A percentile compares a stretch with the other conserved stretches of the same genome.
Conservation (phyloP, 1,140 invertebrate genomes). For the Drosophila pruinosa region DNA sequence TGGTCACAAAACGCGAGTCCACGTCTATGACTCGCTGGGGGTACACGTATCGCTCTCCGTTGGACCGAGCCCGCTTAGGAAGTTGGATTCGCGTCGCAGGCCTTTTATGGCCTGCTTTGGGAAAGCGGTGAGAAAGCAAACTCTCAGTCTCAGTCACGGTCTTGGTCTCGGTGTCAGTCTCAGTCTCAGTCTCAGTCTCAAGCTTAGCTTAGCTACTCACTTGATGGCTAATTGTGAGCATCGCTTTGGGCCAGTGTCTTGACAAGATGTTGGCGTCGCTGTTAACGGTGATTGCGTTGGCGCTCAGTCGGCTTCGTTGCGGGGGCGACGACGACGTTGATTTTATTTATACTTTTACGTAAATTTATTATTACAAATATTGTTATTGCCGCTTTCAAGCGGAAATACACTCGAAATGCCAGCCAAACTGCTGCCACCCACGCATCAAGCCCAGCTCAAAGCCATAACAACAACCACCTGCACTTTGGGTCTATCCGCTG, state of each 20-base stretch:
- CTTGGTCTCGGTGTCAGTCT: background rate
- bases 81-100: slow-evolving; percentile 47
- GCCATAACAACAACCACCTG: slow-evolving; percentile 63
- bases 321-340: slow-evolving; percentile 51
- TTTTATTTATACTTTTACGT: slow-evolving; percentile 79
- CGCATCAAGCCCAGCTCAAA: slow-evolving; percentile 35
- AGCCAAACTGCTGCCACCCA: slow-evolving; percentile 42
- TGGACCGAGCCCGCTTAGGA: slow-evolving; percentile 55
- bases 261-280: slow-evolving; percentile 42
- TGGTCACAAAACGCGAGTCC: slow-evolving; percentile 62
- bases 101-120: slow-evolving; percentile 65
- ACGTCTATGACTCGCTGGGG: slow-evolving; percentile 34
- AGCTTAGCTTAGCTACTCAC: background rate
- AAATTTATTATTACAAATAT: slow-evolving; percentile 82
- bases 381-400: slow-evolving; percentile 76
- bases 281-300: slow-evolving; percentile 55
- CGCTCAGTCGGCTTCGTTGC: slow-evolving; percentile 11
- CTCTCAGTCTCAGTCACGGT: slow-evolving; percentile 9
- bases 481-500: slow-evolving; percentile 43
- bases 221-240: slow-evolving; percentile 73
- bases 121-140: slow-evolving; percentile 75
- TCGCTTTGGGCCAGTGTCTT: slow-evolving; percentile 55
- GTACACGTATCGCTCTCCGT: slow-evolving; percentile 18
- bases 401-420: slow-evolving; percentile 75
- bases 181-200: background rate